Base-by-base conservation (phyloP, 2,113 vertebrate genomes). In the Corythornis cristatus region DNA sequence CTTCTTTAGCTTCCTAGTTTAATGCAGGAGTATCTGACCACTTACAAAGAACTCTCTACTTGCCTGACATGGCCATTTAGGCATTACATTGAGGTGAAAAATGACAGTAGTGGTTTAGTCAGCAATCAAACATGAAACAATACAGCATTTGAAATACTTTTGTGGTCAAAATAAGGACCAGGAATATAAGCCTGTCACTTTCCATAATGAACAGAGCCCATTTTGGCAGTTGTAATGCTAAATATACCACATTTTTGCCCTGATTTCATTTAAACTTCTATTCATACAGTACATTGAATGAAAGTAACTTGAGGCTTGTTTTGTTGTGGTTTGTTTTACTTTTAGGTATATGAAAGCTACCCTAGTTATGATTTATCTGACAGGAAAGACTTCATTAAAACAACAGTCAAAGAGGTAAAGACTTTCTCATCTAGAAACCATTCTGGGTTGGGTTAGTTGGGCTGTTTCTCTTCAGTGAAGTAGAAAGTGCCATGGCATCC, bases 321-420 rank as follows among this genome's bases (percentile, higher is more conserved):
- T 72, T 73, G 40, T 20, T 57, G 37, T 66, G 46, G 8, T 15
- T 67, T 29, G 29, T 40, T 62, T 48, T 53, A 88, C 89, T 48
- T 93, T 61, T 91, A 99, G 99, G 99, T 99, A 14, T 99, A 99
- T 95, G 98, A 99, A 96, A 98, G 95, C 11, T 99, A 99, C 81
- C 99, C 99, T 62, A 98, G 97, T 77, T 98, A 98, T 72, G 98
- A 99, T 94, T 98, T 99, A 96, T 98, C 97, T 91, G 95, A 97
- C 97, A 98, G 98, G 93, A 99, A 99, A 97, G 98, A 98, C 62
- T 99, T 98, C 97, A 99, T 99, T 97, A 99, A 99, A 97, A 95
- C 98, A 93, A 99, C 98, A 61, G 99, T 99, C 89, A 99, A 98
- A 98, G 98, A 98, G 96, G 99, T 99, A 97, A 98, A 97, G 96